These are phyloP conservation scores for Watersipora subatra DNA, from an alignment of 1,140 invertebrate species.

Conservation along the genomic window DNA sequence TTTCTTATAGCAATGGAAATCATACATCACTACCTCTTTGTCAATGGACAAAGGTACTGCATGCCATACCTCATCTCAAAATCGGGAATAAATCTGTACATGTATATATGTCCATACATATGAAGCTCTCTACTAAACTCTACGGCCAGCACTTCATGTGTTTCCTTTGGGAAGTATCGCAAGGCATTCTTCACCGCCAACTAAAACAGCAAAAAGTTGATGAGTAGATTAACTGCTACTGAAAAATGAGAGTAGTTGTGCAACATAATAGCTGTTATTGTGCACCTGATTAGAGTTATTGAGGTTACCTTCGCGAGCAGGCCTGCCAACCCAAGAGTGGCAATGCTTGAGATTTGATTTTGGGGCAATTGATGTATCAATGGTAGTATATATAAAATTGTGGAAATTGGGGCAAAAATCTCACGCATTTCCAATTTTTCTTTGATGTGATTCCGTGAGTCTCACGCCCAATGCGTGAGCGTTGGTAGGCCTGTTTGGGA, in stretches of 20 bases:
- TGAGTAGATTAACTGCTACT: background rate
- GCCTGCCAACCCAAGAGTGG: too few species aligned
- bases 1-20: too few species aligned
- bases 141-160: conserved; percentile 42
- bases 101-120: conserved; percentile 55
- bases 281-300: background rate
- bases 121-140: conserved; percentile 51
- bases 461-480: too few species aligned
- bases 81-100: conserved; percentile 51
- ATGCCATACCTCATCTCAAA: conserved; percentile 45
- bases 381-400: too few species aligned
- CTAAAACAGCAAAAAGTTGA: conserved; percentile 33
- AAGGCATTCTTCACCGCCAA: conserved; percentile 50
- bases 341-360: too few species aligned
- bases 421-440: too few species aligned
- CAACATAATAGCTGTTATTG: background rate
- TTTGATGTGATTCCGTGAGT: too few species aligned
- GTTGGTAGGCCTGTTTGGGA: too few species aligned
- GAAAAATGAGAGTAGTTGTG: background rate
- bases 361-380: too few species aligned
- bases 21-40: too few species aligned
- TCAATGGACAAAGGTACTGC: too few species aligned
- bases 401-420: too few species aligned
- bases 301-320: background rate
- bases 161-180: conserved; percentile 48